A percentile compares a stretch with the other conserved stretches of the same genome.
phyloP scores from a whole-genome alignment of 1,140 invertebrate genomes.

The Zaprionus tsacasi region DNA sequence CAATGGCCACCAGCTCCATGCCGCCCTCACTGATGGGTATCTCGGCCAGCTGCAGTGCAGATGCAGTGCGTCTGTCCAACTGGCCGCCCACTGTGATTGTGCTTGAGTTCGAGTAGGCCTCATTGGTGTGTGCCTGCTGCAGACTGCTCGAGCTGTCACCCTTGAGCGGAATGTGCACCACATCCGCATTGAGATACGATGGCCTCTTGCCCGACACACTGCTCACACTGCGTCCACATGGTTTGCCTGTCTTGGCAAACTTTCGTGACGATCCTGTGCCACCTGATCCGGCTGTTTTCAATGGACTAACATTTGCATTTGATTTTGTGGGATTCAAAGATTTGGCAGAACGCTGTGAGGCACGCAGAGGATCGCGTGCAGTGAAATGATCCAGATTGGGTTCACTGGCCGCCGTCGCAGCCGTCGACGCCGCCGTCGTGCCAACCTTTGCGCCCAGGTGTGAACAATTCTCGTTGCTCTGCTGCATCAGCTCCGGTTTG shows the following conservation, averaged over 20 bases:
- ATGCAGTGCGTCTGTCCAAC: constrained; percentile 79
- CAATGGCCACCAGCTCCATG: constrained; percentile 83
- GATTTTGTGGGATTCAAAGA: constrained; percentile 35
- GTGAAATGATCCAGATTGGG: constrained; percentile 69
- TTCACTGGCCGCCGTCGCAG: constrained; percentile 57
- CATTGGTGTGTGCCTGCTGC: constrained; percentile 56
- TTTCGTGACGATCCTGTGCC: constrained; percentile 27
- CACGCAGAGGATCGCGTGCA: constrained; percentile 66
- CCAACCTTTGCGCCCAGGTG: constrained; percentile 42
- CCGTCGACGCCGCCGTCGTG: constrained; percentile 18
- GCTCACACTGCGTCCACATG: constrained; percentile 86
- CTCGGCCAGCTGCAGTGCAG: constrained; percentile 81
- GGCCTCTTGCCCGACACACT: constrained; percentile 86
- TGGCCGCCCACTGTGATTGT: constrained; percentile 73
- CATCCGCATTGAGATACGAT: constrained; percentile 76
- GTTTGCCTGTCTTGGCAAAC: constrained; percentile 75
- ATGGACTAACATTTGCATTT: constrained; percentile 41
- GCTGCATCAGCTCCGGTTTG: constrained; percentile 77
- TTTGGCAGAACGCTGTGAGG: constrained; percentile 68
- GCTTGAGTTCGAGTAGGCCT: constrained; percentile 77
- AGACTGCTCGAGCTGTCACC: constrained; percentile 84
- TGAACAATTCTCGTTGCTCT: constrained; percentile 41
- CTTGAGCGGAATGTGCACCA: constrained; percentile 87
- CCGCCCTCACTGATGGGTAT: constrained; percentile 81
- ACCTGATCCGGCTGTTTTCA: constrained; percentile 33